These are phyloP conservation scores for Atopsyche davidsoni DNA, from an alignment of 1,140 invertebrate genomes.

Conservation along the genomic window DNA sequence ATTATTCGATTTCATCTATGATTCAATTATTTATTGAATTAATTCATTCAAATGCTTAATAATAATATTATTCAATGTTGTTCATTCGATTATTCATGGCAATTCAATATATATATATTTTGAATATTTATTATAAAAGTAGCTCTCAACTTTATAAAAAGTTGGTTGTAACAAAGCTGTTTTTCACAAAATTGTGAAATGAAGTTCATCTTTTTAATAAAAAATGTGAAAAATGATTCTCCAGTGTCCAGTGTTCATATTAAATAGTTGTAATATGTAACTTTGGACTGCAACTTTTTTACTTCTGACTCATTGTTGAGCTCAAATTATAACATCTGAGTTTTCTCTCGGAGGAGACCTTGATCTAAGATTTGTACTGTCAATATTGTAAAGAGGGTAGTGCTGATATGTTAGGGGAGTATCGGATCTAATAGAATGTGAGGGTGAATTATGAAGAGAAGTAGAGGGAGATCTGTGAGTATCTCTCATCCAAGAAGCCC, in stretches of 20 bases:
- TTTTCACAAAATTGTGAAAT: too few relatives aligned
- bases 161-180: too few relatives aligned
- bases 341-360: too few relatives aligned
- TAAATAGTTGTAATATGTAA: slow-evolving; percentile 1
- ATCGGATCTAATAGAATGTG: neutral
- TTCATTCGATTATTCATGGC: neutral
- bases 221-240: slow-evolving; percentile 2
- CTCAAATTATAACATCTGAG: too few relatives aligned
- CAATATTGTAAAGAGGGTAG: neutral
- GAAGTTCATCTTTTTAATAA: slow-evolving; percentile 4
- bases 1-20: slow-evolving; percentile 2
- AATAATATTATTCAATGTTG: neutral
- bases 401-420: slow-evolving; percentile 2
- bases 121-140: neutral
- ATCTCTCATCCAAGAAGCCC: neutral
- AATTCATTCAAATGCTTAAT: slow-evolving; percentile 1
- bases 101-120: neutral
- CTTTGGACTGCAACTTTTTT: neutral
- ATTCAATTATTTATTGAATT: slow-evolving; percentile 13
- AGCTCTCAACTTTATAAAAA: too few relatives aligned
- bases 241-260: neutral
- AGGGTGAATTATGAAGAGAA: neutral
- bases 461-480: slow-evolving; percentile 3
- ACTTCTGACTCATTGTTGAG: neutral
- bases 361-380: too few relatives aligned